Evolutionary conservation across 2,797 vertebrate genomes (phyloP).

Genomic region (Phalloptychus januarius): DNA sequence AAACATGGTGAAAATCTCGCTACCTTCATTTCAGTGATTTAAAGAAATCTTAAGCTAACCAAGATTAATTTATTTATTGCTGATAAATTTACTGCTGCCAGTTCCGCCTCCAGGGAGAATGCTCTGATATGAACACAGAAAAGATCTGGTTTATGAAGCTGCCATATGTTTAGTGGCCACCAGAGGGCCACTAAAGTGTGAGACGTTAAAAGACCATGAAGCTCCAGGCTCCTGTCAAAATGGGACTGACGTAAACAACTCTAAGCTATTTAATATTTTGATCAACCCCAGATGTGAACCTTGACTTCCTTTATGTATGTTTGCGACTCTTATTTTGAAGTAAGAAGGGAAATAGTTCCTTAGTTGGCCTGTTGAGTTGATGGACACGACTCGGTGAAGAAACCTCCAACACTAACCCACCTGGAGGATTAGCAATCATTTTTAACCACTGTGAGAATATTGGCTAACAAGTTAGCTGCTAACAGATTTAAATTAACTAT

Average conservation of each 20-base stretch:
- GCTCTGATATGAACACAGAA: not conserved
- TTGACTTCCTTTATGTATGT: not conserved
- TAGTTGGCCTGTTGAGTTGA: not conserved
- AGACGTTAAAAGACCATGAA: not conserved
- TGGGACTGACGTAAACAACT: no score
- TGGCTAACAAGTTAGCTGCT: not conserved
- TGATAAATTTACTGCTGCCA: not conserved
- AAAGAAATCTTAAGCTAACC: not conserved
- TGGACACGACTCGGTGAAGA: not conserved
- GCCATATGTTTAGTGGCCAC: not conserved
- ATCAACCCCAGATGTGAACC: not conserved
- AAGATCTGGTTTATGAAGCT: not conserved
- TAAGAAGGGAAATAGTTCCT: not conserved
- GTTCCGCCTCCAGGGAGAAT: not conserved
- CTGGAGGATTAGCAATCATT: not conserved
- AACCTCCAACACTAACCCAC: no score
- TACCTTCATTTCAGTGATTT: not conserved
- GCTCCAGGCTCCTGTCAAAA: no score
- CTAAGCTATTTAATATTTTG: no score
- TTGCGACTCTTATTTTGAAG: not conserved
- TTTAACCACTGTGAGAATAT: not conserved
- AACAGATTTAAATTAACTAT: not conserved
- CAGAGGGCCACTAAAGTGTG: not conserved
- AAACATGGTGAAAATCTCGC: not conserved
- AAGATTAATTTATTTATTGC: not conserved